These are phyloP conservation scores for Microcebus murinus DNA, from an alignment of 2,113 vertebrate genomes.

Conservation along the genomic window DNA sequence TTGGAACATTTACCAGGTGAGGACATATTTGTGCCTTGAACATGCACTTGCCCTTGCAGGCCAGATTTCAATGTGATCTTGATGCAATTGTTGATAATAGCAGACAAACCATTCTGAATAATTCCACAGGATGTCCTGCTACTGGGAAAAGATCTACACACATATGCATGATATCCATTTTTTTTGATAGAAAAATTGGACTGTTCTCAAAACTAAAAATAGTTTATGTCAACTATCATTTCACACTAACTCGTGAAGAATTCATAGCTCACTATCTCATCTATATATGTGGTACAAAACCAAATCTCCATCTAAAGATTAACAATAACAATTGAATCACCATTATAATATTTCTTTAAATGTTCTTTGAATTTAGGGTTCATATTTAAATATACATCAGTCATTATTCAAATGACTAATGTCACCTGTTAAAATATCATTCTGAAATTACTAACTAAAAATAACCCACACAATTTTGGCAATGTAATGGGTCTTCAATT, in stretches of 20 bases:
- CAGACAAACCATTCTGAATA: not conserved
- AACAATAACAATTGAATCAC: not conserved
- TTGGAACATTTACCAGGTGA: not conserved
- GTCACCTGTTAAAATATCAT: not conserved
- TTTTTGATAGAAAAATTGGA: not conserved
- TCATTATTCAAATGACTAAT: not conserved
- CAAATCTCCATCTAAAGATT: not conserved
- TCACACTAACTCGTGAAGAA: not conserved
- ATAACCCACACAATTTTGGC: not conserved
- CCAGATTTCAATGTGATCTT: conserved; percentile 3
- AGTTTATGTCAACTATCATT: not conserved
- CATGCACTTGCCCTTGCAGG: not conserved
- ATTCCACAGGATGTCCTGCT: not conserved
- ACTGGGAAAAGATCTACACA: not conserved
- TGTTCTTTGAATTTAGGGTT: not conserved
- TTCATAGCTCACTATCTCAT: not conserved
- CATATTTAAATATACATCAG: not conserved
- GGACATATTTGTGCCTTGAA: not conserved
- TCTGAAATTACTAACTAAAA: conserved; percentile 22
- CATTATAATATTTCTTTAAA: not conserved
- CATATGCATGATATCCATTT: not conserved
- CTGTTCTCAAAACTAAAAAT: not conserved
- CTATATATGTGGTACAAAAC: not conserved
- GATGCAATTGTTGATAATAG: not conserved
- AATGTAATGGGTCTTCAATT: not conserved